A percentile compares a stretch with the other conserved stretches of the same genome.
Evolutionary conservation across 1,140 invertebrate species (phyloP).

Genomic region (Drosophila murphyi): DNA sequence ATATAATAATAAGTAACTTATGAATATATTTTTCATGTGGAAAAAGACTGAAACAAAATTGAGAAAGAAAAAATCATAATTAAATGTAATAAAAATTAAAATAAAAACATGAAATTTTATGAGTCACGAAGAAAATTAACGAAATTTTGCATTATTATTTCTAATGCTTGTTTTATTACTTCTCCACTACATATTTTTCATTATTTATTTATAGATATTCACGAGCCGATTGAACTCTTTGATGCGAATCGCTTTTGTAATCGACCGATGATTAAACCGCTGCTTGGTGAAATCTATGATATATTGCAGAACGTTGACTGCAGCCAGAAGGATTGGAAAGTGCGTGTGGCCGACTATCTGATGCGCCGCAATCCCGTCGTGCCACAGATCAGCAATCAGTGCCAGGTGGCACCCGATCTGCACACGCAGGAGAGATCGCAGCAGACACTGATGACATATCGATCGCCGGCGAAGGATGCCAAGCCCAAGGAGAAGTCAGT

Average conservation of each 20-base stretch:
- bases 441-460: constrained; percentile 56
- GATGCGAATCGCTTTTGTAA: constrained; percentile 55
- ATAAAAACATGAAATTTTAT: too few species aligned
- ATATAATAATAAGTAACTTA: too few species aligned
- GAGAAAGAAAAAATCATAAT: too few species aligned
- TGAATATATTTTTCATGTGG: too few species aligned
- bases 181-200: too few species aligned
- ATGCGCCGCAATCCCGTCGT: constrained; percentile 54
- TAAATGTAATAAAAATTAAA: too few species aligned
- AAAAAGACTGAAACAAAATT: too few species aligned
- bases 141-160: too few species aligned
- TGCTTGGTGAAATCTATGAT: constrained; percentile 67
- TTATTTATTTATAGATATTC: constrained; percentile 53
- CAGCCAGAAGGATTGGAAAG: constrained; percentile 69
- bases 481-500: constrained; percentile 30
- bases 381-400: constrained; percentile 67
- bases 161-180: too few species aligned
- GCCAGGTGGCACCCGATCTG: constrained; percentile 37
- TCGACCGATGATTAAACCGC: constrained; percentile 60
- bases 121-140: too few species aligned
- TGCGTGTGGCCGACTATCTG: constrained; percentile 65
- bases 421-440: constrained; percentile 56
- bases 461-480: constrained; percentile 32
- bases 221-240: constrained; percentile 66
- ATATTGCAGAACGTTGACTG: constrained; percentile 68